phyloP scores from a whole-genome alignment of 2,113 vertebrate genomes.

The Noctilio leporinus region DNA sequence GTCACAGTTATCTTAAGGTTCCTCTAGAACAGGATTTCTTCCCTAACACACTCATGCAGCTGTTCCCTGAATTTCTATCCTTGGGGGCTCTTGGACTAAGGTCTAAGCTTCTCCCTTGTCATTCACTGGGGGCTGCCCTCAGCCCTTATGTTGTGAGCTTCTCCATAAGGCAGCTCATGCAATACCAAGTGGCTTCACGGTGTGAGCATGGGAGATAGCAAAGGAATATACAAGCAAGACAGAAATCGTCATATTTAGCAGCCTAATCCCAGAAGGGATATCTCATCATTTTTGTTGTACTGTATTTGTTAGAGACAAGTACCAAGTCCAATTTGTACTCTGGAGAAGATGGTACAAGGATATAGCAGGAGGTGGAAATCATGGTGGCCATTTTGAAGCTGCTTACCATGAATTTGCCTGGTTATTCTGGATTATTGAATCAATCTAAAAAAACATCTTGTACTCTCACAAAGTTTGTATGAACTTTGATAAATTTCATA shows the following conservation, averaged over 20 bases:
- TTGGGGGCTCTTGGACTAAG: not conserved
- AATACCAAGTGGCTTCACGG: not conserved
- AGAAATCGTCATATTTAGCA: not conserved
- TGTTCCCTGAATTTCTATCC: not conserved
- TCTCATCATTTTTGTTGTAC: not conserved
- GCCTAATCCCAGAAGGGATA: not conserved
- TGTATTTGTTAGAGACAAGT: not conserved
- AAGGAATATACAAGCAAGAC: not conserved
- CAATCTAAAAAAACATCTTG: not conserved
- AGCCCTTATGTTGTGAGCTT: not conserved
- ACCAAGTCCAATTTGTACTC: not conserved
- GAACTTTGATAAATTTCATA: not conserved
- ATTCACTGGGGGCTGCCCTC: not conserved
- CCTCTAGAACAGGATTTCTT: not conserved
- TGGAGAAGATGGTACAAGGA: not conserved
- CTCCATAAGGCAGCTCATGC: not conserved
- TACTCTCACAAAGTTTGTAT: not conserved
- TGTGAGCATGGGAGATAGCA: not conserved
- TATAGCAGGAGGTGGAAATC: not conserved
- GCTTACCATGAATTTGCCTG: not conserved
- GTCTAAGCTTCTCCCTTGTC: not conserved
- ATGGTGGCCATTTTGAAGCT: not conserved
- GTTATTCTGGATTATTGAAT: not conserved
- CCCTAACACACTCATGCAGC: not conserved
- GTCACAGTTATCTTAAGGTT: not conserved